Percentiles rank a stretch among this genome's conserved stretches.
These are phyloP conservation scores for Clarias pachynema DNA, from an alignment of 2,797 vertebrate species.

Conservation along the genomic window DNA sequence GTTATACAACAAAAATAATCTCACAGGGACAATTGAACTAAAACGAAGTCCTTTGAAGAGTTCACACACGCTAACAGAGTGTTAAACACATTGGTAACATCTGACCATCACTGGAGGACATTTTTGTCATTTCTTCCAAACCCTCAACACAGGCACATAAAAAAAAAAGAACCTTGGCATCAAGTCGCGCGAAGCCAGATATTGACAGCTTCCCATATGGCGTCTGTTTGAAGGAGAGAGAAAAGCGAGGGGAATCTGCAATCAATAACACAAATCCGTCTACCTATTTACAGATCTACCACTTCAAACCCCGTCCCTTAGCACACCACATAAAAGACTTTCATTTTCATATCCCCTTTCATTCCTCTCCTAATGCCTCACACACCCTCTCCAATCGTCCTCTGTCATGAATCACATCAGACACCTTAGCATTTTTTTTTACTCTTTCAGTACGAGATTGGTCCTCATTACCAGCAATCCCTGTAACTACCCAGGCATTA, in stretches of 20 bases:
- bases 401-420: conserved; percentile 27
- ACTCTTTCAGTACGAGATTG: conserved; percentile 4
- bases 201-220: conserved; percentile 65
- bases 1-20: conserved; percentile 50
- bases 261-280: conserved; percentile 63
- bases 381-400: conserved; percentile 30
- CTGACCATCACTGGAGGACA: conserved; percentile 39
- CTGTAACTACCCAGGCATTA: conserved; percentile 27
- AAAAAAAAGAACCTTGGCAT: conserved; percentile 48
- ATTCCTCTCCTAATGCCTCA: conserved; percentile 35
- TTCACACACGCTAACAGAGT: conserved; percentile 19
- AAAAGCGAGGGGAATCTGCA: conserved; percentile 61
- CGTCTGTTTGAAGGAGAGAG: conserved; percentile 57
- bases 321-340: conserved; percentile 20
- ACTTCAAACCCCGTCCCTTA: conserved; percentile 17
- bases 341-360: conserved; percentile 36
- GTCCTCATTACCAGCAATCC: conserved; percentile 49
- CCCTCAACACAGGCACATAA: conserved; percentile 12
- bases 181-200: conserved; percentile 65
- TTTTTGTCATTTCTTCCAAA: conserved; percentile 27
- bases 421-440: conserved; percentile 31
- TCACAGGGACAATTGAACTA: conserved; percentile 26
- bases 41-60: conserved; percentile 38
- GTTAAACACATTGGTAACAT: conserved; percentile 53
- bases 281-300: conserved; percentile 57